phyloP scores from a whole-genome alignment of 37 sponge, comb jelly and placozoan genomes.

The Bolinopsis microptera region DNA sequence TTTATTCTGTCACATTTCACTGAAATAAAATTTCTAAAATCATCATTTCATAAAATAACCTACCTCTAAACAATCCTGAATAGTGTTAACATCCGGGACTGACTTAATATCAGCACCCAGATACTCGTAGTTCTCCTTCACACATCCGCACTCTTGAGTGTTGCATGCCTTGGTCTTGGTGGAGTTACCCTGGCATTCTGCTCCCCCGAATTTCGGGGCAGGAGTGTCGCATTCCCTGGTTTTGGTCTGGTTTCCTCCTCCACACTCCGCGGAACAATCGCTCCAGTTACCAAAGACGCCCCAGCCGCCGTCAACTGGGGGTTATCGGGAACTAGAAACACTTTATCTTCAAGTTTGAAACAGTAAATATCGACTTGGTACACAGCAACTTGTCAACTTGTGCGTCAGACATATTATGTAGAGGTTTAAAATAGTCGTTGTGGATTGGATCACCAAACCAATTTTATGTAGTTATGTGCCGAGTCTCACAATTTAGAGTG shows the following conservation, averaged over 20 bases:
- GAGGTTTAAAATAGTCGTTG: too few relatives aligned
- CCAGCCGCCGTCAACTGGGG: slow-evolving; percentile 74
- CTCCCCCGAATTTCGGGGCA: slow-evolving; percentile 70
- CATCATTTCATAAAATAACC: too few relatives aligned
- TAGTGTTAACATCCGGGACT: not conserved
- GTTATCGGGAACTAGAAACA: too few relatives aligned
- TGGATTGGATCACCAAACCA: too few relatives aligned
- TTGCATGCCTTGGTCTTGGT: slow-evolving; percentile 67
- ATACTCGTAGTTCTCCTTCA: not conserved
- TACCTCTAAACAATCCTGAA: not conserved
- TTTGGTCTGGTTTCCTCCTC: slow-evolving; percentile 69
- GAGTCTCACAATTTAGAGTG: too few relatives aligned
- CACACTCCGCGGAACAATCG: slow-evolving; percentile 71
- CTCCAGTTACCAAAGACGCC: slow-evolving; percentile 73
- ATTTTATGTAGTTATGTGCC: too few relatives aligned
- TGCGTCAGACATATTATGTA: too few relatives aligned
- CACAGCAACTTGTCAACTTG: too few relatives aligned
- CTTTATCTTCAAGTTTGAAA: too few relatives aligned
- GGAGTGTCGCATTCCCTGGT: slow-evolving; percentile 72
- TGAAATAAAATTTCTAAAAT: too few relatives aligned
- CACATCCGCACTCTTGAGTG: slow-evolving; percentile 60
- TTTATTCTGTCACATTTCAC: too few relatives aligned
- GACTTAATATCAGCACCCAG: not conserved
- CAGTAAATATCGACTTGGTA: too few relatives aligned
- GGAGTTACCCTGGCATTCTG: slow-evolving; percentile 68